Evolutionary conservation across 2,113 vertebrate genomes (phyloP).

Genomic region (Variabilichromis moorii): DNA sequence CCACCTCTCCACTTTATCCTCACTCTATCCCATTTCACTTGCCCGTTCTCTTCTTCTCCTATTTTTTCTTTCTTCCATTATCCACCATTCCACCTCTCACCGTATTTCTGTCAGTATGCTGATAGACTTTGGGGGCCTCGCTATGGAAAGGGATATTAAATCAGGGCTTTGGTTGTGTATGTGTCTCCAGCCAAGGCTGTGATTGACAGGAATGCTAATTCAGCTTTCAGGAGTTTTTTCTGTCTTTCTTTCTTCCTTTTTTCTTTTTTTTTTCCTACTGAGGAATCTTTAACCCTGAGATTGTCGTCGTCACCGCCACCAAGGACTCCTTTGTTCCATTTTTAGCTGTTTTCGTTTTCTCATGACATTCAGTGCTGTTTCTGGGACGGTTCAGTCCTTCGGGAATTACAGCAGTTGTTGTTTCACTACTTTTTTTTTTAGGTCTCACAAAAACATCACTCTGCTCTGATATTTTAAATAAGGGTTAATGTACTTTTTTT

Average conservation of each 20-base stretch:
- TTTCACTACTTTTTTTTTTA: background rate
- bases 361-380: slow-evolving; percentile 60
- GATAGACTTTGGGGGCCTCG: slow-evolving; percentile 49
- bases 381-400: slow-evolving; percentile 10
- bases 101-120: slow-evolving; percentile 50
- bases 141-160: slow-evolving; percentile 59
- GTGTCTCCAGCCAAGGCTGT: slow-evolving; percentile 8
- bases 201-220: slow-evolving; percentile 70
- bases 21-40: slow-evolving; percentile 10
- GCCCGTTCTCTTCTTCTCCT: background rate
- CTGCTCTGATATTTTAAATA: slow-evolving; percentile 18
- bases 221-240: slow-evolving; percentile 56
- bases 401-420: slow-evolving; percentile 29
- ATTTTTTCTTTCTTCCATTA: background rate
- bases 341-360: slow-evolving; percentile 54
- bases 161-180: slow-evolving; percentile 14
- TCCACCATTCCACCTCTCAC: background rate
- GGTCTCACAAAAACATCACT: background rate
- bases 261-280: slow-evolving; percentile 3
- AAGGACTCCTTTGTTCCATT: slow-evolving; percentile 48
- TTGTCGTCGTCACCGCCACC: slow-evolving; percentile 16
- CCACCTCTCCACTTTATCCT: slow-evolving; percentile 13
- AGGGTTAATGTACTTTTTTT: slow-evolving; percentile 11
- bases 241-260: background rate
- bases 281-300: slow-evolving; percentile 52